Evolutionary conservation across 1,140 invertebrate species (phyloP).

Genomic region (Leptopilina boulardi): DNA sequence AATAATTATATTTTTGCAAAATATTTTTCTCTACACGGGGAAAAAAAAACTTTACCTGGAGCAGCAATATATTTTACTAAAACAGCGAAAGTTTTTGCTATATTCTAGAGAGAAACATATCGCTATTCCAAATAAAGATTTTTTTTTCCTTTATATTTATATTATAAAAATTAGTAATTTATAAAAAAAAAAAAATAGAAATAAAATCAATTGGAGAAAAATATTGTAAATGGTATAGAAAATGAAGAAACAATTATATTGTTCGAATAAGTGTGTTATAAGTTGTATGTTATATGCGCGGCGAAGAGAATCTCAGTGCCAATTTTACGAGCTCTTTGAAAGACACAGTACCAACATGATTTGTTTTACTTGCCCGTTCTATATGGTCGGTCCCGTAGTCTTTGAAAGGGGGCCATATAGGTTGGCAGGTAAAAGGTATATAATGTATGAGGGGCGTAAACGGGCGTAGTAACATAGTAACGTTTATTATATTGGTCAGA

Average conservation of each 20-base stretch:
- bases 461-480: constrained; percentile 68
- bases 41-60: too few relatives aligned
- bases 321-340: constrained; percentile 30
- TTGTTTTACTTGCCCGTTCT: constrained; percentile 22
- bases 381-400: constrained; percentile 23
- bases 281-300: constrained; percentile 10
- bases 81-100: too few relatives aligned
- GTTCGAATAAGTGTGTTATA: background rate
- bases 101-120: too few relatives aligned
- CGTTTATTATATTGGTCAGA: constrained; percentile 69
- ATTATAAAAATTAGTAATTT: too few relatives aligned
- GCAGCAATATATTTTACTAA: too few relatives aligned
- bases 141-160: too few relatives aligned
- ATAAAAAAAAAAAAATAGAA: too few relatives aligned
- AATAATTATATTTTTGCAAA: too few relatives aligned
- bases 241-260: constrained; percentile 19
- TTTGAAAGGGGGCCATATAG: constrained; percentile 50
- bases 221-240: background rate
- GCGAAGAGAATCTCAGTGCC: constrained; percentile 2
- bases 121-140: too few relatives aligned
- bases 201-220: too few relatives aligned
- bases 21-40: too few relatives aligned
- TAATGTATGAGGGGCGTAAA: constrained; percentile 71
- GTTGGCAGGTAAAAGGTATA: constrained; percentile 58
- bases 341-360: constrained; percentile 31